These are phyloP conservation scores for Pycnonotus jocosus DNA, from an alignment of 2,113 vertebrate genomes.

Conservation along the genomic window DNA sequence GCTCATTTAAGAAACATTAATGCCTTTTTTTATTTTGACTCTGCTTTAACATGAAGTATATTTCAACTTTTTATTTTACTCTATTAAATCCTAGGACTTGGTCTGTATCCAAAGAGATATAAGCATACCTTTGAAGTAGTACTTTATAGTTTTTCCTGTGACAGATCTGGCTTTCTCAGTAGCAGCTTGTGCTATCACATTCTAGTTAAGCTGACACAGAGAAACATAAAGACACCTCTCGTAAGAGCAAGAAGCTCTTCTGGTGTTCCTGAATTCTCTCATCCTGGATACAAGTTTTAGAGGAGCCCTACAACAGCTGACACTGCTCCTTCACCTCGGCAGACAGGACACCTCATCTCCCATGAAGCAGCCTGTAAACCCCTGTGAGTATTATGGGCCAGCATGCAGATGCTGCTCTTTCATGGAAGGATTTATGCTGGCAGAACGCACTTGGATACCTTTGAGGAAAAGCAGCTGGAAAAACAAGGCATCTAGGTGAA, in stretches of 20 bases:
- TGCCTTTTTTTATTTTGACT: neutral
- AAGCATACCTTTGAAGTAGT: neutral
- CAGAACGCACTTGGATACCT: neutral
- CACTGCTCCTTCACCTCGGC: neutral
- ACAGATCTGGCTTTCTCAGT: neutral
- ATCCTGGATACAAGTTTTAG: neutral
- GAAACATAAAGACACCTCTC: neutral
- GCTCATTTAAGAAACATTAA: neutral
- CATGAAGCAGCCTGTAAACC: neutral
- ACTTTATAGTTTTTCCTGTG: neutral
- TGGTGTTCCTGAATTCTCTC: neutral
- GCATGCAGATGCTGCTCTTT: neutral
- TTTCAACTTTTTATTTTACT: neutral
- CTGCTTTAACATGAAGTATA: neutral
- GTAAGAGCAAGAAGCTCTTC: neutral
- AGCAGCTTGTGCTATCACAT: neutral
- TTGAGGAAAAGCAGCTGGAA: constrained; percentile 15
- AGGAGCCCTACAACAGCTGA: neutral
- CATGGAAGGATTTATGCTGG: neutral
- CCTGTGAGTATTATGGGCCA: neutral
- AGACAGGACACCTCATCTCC: neutral
- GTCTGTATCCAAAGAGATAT: neutral
- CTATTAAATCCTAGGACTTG: neutral
- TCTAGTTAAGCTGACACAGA: neutral
- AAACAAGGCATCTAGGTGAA: neutral